Evolutionary conservation across 2,797 vertebrate genomes (phyloP).

Genomic region (Coilia nasus): DNA sequence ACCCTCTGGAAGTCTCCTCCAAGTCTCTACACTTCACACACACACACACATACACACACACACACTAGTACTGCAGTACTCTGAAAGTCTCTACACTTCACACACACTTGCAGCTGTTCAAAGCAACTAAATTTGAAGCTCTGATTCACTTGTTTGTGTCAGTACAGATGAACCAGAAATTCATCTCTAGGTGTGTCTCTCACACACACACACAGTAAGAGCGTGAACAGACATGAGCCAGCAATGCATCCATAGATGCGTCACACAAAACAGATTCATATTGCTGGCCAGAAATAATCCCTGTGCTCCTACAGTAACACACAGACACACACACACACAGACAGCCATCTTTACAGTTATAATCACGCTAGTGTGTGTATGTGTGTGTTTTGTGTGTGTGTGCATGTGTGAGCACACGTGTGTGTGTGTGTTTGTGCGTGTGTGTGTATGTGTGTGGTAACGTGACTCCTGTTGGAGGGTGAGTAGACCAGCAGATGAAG

Average conservation of each 20-base stretch:
- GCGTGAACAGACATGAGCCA: neutral
- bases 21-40: no score
- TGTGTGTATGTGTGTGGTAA: conserved; percentile 1
- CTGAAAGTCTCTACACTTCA: neutral
- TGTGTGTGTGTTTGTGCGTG: neutral
- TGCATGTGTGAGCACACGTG: neutral
- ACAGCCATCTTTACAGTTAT: no score
- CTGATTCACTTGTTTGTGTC: neutral
- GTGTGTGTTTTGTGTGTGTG: neutral
- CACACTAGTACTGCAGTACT: neutral
- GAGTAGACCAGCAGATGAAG: no score
- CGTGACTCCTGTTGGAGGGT: no score
- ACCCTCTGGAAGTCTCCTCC: no score
- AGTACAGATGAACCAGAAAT: neutral
- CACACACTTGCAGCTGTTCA: neutral
- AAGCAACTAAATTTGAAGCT: neutral
- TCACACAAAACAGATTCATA: neutral
- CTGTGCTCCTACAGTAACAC: no score
- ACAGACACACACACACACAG: no score
- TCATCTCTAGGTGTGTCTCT: no score
- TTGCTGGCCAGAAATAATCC: neutral
- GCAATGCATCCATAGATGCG: neutral
- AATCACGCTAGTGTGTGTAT: neutral
- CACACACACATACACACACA: neutral
- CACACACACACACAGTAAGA: neutral